These are phyloP conservation scores for Aphelocoma californica DNA, from an alignment of 2,797 vertebrate genomes.

Conservation along the genomic window DNA sequence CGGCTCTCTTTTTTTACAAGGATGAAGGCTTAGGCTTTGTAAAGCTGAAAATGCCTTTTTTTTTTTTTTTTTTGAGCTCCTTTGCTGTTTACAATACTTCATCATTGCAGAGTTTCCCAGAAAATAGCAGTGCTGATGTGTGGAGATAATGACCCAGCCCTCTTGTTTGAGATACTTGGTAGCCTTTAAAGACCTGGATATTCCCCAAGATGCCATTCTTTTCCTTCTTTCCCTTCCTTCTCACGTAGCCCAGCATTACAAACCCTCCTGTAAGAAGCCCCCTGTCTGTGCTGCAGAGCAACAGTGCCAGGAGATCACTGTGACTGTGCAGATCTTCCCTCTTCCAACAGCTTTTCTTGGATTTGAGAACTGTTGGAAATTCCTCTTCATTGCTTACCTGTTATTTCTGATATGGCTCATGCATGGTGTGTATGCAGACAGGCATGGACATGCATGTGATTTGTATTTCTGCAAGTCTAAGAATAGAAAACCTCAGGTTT, in stretches of 20 bases:
- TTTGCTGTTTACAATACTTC: background rate
- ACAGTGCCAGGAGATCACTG: background rate
- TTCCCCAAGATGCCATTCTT: background rate
- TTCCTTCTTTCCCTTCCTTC: background rate
- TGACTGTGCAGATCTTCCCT: background rate
- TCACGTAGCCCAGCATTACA: background rate
- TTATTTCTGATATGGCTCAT: background rate
- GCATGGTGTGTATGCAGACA: background rate
- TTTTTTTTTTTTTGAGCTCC: background rate
- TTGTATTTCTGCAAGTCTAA: background rate
- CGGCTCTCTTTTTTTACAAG: background rate
- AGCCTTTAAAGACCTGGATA: background rate
- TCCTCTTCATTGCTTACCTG: background rate
- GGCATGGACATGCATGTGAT: background rate
- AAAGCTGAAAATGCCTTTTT: background rate
- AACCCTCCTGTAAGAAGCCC: background rate
- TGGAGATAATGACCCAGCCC: background rate
- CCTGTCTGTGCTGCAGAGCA: background rate
- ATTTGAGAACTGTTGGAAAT: background rate
- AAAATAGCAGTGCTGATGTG: background rate
- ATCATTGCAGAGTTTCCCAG: background rate
- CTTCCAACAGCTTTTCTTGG: background rate
- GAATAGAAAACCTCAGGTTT: background rate
- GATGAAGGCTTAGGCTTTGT: background rate
- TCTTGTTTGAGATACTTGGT: background rate